phyloP scores from a whole-genome alignment of 1,140 invertebrate genomes.

The Brachystomella parvula region DNA sequence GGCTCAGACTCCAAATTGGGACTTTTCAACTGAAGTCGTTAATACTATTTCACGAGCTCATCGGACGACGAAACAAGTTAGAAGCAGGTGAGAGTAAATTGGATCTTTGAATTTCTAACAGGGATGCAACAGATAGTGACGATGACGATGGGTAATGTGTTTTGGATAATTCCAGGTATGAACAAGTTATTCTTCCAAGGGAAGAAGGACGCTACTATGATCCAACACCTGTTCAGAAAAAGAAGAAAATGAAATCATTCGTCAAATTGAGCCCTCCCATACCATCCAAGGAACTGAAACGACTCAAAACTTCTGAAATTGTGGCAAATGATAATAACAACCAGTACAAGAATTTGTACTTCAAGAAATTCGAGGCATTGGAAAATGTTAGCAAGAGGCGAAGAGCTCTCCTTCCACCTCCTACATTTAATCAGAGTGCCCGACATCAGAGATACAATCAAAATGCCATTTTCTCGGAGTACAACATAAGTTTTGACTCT shows the following conservation, averaged over 20 bases:
- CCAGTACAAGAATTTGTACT: constrained; percentile 61
- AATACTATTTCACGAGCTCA: constrained; percentile 70
- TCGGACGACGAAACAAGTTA: constrained; percentile 80
- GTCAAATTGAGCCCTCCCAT: constrained; percentile 36
- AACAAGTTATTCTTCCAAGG: constrained; percentile 67
- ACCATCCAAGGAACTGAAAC: constrained; percentile 58
- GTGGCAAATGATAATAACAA: constrained; percentile 74
- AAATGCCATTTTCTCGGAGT: constrained; percentile 67
- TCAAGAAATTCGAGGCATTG: constrained; percentile 68
- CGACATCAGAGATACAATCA: too few relatives aligned
- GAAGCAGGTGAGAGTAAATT: constrained; percentile 60
- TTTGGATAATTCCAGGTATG: constrained; percentile 54
- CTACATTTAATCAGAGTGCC: too few relatives aligned
- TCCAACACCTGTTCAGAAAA: constrained; percentile 46
- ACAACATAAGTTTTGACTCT: constrained; percentile 74
- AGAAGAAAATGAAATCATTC: constrained; percentile 30
- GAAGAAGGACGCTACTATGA: constrained; percentile 77
- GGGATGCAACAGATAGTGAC: too few relatives aligned
- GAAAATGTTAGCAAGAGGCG: too few relatives aligned
- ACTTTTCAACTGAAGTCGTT: constrained; percentile 84
- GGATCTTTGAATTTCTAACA: too few relatives aligned
- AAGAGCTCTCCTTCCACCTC: too few relatives aligned
- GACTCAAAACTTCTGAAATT: constrained; percentile 70
- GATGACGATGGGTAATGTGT: too few relatives aligned
- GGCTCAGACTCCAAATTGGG: constrained; percentile 88